Conservation (phyloP, 2,113 vertebrate genomes). For the Osmerus mordax region DNA sequence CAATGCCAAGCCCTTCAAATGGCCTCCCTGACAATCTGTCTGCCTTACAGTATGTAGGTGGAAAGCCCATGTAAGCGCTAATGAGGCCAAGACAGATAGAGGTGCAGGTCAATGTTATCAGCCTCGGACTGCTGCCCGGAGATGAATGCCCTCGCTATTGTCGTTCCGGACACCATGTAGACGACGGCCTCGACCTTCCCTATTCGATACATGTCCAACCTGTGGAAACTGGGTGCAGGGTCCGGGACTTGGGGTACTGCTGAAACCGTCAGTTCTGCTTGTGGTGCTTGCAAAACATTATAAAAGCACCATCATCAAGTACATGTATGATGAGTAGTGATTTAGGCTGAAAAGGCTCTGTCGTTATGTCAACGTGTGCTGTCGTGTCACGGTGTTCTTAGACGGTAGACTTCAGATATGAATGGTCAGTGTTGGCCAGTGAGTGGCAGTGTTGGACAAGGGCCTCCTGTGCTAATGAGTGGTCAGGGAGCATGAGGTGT, state of each 20-base stretch:
- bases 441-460: no score
- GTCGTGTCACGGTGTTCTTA: no score
- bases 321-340: no score
- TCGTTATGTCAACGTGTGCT: no score
- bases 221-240: background rate
- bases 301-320: no score
- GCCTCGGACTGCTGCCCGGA: constrained; percentile 27
- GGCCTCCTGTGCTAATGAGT: no score
- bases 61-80: constrained; percentile 10
- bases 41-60: constrained; percentile 8
- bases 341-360: no score
- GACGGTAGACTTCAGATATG: no score
- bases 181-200: constrained; percentile 11
- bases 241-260: background rate
- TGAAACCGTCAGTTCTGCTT: background rate
- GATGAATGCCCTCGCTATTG: constrained; percentile 29
- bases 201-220: background rate
- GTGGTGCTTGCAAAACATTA: no score
- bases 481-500: no score
- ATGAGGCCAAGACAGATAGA: constrained; percentile 24
- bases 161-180: constrained; percentile 34
- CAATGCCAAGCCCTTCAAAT: constrained; percentile 6
- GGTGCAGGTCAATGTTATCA: constrained; percentile 55
- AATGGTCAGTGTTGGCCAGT: no score
- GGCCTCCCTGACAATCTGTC: constrained; percentile 8